phyloP scores from a whole-genome alignment of 2,797 vertebrate genomes.

The Pyrocephalus nanus region DNA sequence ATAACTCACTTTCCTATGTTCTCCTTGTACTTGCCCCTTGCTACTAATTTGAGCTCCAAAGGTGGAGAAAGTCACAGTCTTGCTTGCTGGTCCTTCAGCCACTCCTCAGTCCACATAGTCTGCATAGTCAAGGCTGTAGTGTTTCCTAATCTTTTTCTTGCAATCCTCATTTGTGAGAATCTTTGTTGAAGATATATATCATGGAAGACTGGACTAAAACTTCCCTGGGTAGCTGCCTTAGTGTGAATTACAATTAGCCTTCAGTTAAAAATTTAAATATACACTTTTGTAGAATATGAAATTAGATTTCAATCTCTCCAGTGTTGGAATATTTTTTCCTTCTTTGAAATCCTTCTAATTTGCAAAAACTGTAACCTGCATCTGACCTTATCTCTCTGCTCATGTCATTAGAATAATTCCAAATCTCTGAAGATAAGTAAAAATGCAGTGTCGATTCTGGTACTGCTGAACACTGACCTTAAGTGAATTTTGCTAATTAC shows the following conservation, averaged over 20 bases:
- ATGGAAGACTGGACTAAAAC: background rate
- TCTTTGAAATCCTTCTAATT: constrained; percentile 28
- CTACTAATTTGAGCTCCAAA: background rate
- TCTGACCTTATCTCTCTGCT: constrained; percentile 31
- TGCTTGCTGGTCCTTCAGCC: background rate
- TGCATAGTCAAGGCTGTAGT: background rate
- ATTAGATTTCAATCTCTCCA: background rate
- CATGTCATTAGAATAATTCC: constrained; percentile 30
- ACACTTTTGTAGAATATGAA: background rate
- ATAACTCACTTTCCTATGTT: background rate
- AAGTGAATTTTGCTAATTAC: constrained; percentile 41
- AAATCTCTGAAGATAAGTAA: constrained; percentile 32
- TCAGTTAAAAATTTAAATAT: constrained; percentile 30
- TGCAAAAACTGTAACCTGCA: constrained; percentile 25
- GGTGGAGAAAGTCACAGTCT: background rate
- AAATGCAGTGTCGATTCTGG: background rate
- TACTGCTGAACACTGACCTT: background rate
- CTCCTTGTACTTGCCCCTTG: background rate
- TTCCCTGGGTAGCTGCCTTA: background rate
- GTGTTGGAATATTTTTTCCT: background rate
- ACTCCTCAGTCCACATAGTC: background rate
- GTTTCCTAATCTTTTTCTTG: background rate
- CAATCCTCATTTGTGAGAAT: background rate
- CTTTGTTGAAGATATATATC: background rate
- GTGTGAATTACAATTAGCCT: background rate